Base-by-base conservation (phyloP, 2,113 vertebrate species). In the Atherinomorus stipes region DNA sequence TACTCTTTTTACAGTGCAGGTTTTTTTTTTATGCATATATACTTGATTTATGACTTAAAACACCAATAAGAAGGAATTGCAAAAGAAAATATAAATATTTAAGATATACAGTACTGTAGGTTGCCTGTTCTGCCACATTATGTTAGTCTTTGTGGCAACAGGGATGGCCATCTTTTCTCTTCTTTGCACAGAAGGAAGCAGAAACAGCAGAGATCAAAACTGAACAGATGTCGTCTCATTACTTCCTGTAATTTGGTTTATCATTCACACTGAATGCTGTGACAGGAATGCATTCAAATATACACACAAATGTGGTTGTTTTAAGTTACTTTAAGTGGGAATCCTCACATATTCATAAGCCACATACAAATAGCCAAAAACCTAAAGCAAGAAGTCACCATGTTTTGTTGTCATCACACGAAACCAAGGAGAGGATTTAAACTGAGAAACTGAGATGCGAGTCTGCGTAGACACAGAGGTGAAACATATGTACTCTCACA, bases 201-300 rank as follows among this genome's bases (percentile, higher is more conserved):
- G 23, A 56, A 49, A 69, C 50, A 25, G 87, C 80, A 86, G 85
- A 92, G 86, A 89, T 83, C 58, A 91, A 34, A 87, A 90, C 87
- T 90, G 92, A 88, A 37, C 10, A 85, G 84, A 78, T 71, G 77
- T n/a, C 19, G 42, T 13, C 71, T 89, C 89, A 93, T 93, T 90
- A 90, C 92, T 94, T 95, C 93, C 93, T 94, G 88, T 93, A 49
- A 68, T 56, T 49, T 53, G 64, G 15, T 11, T 44, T 56, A 61
- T 64, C 49, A 25, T 68, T 19, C 8, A 18, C 37, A 26, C 7
- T 28, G 34, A 23, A 52, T 8, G n/a, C 45, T 4, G 11, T 38
- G 28, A 57, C 28, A 67, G 16, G 15, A 61, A 64, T 25, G 4
- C 22, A 64, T 68, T 68, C 18, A 42, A n/a, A 64, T 45, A 23